Evolutionary conservation across 2,888 invertebrate genomes (phyloP).

Genomic region (Rhagophthalmus giganteus): DNA sequence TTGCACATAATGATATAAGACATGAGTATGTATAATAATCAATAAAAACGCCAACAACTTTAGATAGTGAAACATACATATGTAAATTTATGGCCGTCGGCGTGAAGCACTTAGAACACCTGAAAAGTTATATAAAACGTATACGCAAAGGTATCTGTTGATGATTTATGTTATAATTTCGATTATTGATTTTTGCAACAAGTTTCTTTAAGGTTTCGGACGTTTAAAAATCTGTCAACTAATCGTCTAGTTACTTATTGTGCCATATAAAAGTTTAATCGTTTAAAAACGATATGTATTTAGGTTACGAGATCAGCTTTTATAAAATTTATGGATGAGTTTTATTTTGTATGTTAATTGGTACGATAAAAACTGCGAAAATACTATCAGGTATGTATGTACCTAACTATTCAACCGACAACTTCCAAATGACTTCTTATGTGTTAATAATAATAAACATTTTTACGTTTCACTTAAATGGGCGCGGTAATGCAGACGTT

Average conservation of each 20-base stretch:
- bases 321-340: conserved; percentile 11
- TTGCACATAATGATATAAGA: not conserved
- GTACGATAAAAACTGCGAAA: conserved; percentile 1
- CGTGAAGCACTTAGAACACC: not conserved
- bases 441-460: not conserved
- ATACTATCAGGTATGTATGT: conserved; percentile 3
- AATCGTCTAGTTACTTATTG: too few relatives aligned
- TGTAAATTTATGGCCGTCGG: conserved; percentile 4
- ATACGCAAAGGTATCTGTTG: conserved; percentile 5
- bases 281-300: conserved; percentile 13
- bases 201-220: too few relatives aligned
- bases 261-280: not conserved
- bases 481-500: not conserved
- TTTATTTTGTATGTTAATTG: conserved; percentile 9
- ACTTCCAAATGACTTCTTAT: not conserved
- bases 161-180: conserved; percentile 5
- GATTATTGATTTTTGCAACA: not conserved
- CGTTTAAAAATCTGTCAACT: too few relatives aligned
- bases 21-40: conserved; percentile 8
- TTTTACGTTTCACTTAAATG: not conserved
- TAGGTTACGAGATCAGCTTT: conserved; percentile 19
- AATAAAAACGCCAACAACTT: conserved; percentile 7
- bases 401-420: conserved; percentile 6
- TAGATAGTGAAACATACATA: conserved; percentile 10
- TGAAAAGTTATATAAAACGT: conserved; percentile 3